Conservation (phyloP, 92 coral and sea anemone species). For the Plumapathes pennacea region DNA sequence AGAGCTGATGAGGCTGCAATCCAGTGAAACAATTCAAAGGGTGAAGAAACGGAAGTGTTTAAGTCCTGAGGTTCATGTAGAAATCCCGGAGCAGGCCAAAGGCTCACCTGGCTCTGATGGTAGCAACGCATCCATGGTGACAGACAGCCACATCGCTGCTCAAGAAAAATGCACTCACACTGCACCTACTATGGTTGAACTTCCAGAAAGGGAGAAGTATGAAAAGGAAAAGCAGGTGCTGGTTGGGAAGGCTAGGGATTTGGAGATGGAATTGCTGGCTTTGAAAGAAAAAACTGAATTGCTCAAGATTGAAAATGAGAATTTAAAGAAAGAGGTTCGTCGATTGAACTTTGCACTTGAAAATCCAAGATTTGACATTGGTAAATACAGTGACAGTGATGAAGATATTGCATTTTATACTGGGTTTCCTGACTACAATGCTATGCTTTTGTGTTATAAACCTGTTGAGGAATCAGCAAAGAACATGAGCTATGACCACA, state of each 20-base stretch:
- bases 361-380: conserved; percentile 28
- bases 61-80: too few species aligned
- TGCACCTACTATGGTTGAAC: too few species aligned
- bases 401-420: conserved; percentile 56
- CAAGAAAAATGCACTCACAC: too few species aligned
- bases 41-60: not conserved
- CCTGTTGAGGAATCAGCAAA: conserved; percentile 22
- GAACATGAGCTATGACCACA: conserved; percentile 48
- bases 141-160: too few species aligned
- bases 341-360: conserved; percentile 5
- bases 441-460: conserved; percentile 13
- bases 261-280: conserved; percentile 2
- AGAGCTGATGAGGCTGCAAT: not conserved
- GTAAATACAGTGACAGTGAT: conserved; percentile 34
- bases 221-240: conserved; percentile 3
- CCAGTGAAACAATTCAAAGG: not conserved
- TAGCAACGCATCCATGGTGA: too few species aligned
- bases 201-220: too few species aligned
- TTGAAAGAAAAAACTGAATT: not conserved
- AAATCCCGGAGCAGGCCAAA: too few species aligned
- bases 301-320: not conserved
- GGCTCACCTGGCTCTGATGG: too few species aligned
- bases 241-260: conserved; percentile 6
- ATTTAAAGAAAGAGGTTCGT: conserved; percentile 13
- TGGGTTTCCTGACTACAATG: conserved; percentile 36